phyloP scores from a whole-genome alignment of 92 coral and sea anemone genomes.

The Paragorgia papillata region DNA sequence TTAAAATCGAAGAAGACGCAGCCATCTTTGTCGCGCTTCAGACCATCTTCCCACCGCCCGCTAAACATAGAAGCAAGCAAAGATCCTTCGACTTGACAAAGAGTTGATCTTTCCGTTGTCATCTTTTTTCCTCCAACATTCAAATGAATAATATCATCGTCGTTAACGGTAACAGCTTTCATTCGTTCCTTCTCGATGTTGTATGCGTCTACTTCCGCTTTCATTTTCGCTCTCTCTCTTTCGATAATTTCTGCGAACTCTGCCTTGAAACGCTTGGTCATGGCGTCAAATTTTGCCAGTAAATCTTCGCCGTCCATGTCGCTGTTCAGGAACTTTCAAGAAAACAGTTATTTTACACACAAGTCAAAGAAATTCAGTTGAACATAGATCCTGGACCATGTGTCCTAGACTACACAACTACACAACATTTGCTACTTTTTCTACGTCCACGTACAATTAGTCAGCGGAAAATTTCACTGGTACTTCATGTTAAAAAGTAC shows the following conservation, averaged over 20 bases:
- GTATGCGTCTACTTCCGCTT: slow-evolving; percentile 9
- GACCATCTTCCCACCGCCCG: slow-evolving; percentile 21
- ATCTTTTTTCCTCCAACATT: slow-evolving; percentile 12
- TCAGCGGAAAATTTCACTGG: too few species aligned
- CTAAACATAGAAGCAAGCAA: slow-evolving; percentile 25
- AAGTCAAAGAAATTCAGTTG: too few species aligned
- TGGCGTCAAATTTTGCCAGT: background rate
- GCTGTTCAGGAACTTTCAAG: too few species aligned
- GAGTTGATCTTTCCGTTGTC: slow-evolving; percentile 12
- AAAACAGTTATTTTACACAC: too few species aligned
- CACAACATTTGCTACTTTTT: too few species aligned
- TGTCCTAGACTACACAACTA: too few species aligned
- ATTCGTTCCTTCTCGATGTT: slow-evolving; percentile 11
- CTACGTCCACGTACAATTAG: too few species aligned
- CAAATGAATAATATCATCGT: slow-evolving; percentile 11
- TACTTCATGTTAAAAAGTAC: too few species aligned
- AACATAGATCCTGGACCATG: too few species aligned
- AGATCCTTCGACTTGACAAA: slow-evolving; percentile 25
- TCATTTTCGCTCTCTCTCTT: background rate
- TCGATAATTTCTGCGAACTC: background rate
- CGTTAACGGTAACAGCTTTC: background rate
- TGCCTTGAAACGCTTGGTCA: background rate
- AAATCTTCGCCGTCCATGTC: background rate
- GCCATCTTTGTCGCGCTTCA: slow-evolving; percentile 18
- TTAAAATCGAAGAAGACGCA: slow-evolving; percentile 19